Base-by-base conservation (phyloP, 2,797 vertebrate species). In the Eleutherodactylus coqui region DNA sequence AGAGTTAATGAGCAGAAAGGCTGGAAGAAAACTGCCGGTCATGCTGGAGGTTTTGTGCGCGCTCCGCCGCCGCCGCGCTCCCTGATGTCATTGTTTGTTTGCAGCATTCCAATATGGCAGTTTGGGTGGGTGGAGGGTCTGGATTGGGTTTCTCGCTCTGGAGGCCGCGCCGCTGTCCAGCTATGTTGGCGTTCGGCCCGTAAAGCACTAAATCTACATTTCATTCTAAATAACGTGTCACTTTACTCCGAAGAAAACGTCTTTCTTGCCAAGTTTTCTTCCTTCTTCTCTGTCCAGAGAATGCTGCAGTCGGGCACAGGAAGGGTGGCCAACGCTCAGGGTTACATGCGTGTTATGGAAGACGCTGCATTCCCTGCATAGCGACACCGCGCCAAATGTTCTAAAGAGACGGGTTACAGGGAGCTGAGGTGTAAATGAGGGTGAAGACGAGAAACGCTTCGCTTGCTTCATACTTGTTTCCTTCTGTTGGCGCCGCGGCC, bases 11-110 rank as follows among this genome's bases (percentile, higher is more conserved):
- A n/a, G 55, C 1, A 11, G 17, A 75, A 75, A 21, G 16, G 0
- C 29, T 51, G 27, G 17, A 55, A 60, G 4, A 62, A n/a, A n/a
- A n/a, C n/a, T 3, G 41, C n/a, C 38, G 17, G 41, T 47, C 60
- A 45, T 67, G 21, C 62, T 53, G 16, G 16, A 67, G 14, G 24
- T 45, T 21, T 32, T 47, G 8, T 41, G 53, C 78, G 3, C 32
- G 41, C 43, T 69, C 58, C 29, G 34, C 51, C 79, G 34, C 51
- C 79, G 24, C 34, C 7, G 17, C 24, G 32, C 21, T 82, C 17
- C 5, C 24, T 82, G 79, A 53, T 53, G 64, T 72, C 79, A 82
- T 82, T 72, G 81, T 83, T 55, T 83, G 67, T 83, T 73, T 73
- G 81, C 62, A 9, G 62, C 81, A 83, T 83, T 75, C 79, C 79